phyloP scores from a whole-genome alignment of 2,888 invertebrate species.

The Elegia similella region DNA sequence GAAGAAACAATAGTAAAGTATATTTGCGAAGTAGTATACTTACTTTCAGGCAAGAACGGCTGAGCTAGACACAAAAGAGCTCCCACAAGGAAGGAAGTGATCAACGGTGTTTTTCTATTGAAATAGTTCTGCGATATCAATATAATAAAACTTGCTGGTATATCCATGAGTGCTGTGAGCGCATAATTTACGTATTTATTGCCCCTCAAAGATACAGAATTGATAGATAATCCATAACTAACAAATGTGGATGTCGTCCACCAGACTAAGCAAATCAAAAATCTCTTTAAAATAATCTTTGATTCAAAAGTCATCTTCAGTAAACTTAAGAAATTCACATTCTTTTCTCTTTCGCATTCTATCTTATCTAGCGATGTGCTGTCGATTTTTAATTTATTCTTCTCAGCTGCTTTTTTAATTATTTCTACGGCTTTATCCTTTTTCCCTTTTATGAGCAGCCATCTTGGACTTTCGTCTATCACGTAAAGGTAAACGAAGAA shows the following conservation, averaged over 20 bases:
- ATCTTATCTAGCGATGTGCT: slow-evolving; percentile 45
- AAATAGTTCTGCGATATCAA: slow-evolving; percentile 77
- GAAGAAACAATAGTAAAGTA: no score
- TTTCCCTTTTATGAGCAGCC: slow-evolving; percentile 87
- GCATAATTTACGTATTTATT: slow-evolving; percentile 90
- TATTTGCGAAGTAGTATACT: slow-evolving; percentile 30
- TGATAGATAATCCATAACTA: slow-evolving; percentile 89
- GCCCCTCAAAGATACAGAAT: slow-evolving; percentile 87
- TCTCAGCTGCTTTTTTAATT: slow-evolving; percentile 82
- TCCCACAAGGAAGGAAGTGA: slow-evolving; percentile 76
- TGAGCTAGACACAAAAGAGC: slow-evolving; percentile 82
- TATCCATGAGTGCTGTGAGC: slow-evolving; percentile 75
- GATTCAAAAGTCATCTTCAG: slow-evolving; percentile 59
- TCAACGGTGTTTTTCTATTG: slow-evolving; percentile 80
- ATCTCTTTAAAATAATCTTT: slow-evolving; percentile 49
- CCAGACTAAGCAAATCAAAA: slow-evolving; percentile 63
- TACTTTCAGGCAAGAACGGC: slow-evolving; percentile 81
- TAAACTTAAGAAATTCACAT: slow-evolving; percentile 39
- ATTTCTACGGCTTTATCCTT: slow-evolving; percentile 83
- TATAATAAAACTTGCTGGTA: slow-evolving; percentile 81
- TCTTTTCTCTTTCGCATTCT: slow-evolving; percentile 40
- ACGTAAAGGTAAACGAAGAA: slow-evolving; percentile 84
- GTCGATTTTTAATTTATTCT: slow-evolving; percentile 55
- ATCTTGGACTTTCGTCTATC: slow-evolving; percentile 89
- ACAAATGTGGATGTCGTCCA: slow-evolving; percentile 87